A percentile compares a stretch with the other conserved stretches of the same genome.
phyloP scores from a whole-genome alignment of 2,113 vertebrate species.

The Okapia johnstoni region DNA sequence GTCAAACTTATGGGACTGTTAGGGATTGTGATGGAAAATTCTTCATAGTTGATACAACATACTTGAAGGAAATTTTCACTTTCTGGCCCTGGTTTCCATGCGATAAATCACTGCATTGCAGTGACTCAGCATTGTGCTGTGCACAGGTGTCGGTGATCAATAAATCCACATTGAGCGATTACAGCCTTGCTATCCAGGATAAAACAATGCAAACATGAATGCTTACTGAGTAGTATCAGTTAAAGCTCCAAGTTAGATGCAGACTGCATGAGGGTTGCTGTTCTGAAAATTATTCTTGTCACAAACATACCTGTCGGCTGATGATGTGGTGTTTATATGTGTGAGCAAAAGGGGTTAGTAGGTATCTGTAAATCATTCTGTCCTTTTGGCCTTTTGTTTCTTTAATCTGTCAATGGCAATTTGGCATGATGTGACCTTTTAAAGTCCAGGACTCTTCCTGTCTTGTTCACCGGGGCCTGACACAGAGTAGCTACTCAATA shows the following conservation, averaged over 20 bases:
- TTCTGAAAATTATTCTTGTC: conserved; percentile 57
- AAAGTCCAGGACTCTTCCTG: neutral
- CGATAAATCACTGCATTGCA: neutral
- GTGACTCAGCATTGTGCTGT: neutral
- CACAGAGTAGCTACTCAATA: conserved; percentile 51
- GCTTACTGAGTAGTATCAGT: neutral
- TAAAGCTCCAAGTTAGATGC: neutral
- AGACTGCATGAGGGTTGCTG: neutral
- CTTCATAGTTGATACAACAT: neutral
- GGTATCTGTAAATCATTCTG: conserved; percentile 42
- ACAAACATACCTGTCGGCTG: conserved; percentile 39
- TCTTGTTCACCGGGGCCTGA: conserved; percentile 54
- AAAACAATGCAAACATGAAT: neutral
- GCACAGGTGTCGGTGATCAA: neutral
- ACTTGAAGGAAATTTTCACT: neutral
- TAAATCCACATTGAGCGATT: neutral
- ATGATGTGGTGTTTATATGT: conserved; percentile 24
- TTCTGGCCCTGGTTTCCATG: neutral
- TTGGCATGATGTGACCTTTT: conserved; percentile 50
- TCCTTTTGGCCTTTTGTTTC: conserved; percentile 57
- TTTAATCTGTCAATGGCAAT: conserved; percentile 59
- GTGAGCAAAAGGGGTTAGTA: neutral
- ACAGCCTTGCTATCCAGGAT: neutral
- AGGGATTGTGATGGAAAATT: neutral
- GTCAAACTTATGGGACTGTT: neutral